Evolutionary conservation across 2,888 invertebrate species (phyloP), one percentile per base, ranked within the genome.

Genomic region (Ectropis crepuscularia): DNA sequence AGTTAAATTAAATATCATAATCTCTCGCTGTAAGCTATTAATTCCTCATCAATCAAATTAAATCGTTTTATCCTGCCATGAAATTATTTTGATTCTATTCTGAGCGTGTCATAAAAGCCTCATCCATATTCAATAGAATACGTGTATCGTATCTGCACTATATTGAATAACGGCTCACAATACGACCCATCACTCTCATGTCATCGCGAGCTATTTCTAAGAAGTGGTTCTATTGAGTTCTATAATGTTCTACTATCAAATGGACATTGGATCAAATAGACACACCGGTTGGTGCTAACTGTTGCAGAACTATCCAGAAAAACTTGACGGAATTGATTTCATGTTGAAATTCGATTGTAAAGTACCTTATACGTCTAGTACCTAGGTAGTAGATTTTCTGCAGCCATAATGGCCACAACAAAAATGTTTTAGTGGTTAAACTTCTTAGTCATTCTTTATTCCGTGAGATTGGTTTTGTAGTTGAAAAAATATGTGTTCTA

Each of bases 51-150:
- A 47, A 55, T 55, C 55, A 47, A 45, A 9, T 55, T 47, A 12
- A 54, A n/a, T 10, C 16, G n/a, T 39, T 41, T 58, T 46, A 54
- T 54, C 37, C 12, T 16, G 28, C 39, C 41, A 28, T 47, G 39
- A 39, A 46, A 59, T 53, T 47, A 53, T 46, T 51, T 46, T 39
- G 11, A 39, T 53, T 53, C 11, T 38, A 38, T 54, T 46, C 45
- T 6, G n/a, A 54, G 38, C 6, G 7, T 41, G 36, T 37, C n/a
- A 37, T 39, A 61, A 53, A 37, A 43, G 43, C 43, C 37, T 60
- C 60, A 60, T 54, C 43, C 16, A 61, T 54, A 61, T 61, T 61
- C 61, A 49, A 61, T 54, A 54, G 43, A 48, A 54, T 48, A n/a
- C 41, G 53, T 36, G 39, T 53, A 7, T 60, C 59, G 36, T 60